A percentile compares a stretch with the other conserved stretches of the same genome.
These are phyloP conservation scores for Sitta carolinensis DNA, from an alignment of 2,797 vertebrate genomes.

Conservation along the genomic window DNA sequence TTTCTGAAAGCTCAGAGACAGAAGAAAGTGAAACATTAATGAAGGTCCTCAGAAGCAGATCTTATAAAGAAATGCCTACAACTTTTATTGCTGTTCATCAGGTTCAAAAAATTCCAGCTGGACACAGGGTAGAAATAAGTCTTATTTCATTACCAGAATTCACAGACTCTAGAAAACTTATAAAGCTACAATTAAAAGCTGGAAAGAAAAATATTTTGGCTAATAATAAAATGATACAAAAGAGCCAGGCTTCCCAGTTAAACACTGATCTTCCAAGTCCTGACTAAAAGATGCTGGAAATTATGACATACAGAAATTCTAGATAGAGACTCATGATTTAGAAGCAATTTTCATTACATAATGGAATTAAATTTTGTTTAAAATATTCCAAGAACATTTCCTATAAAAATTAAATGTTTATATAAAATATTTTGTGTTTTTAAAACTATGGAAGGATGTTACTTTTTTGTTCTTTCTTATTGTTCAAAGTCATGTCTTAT, in stretches of 20 bases:
- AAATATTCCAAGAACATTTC: background rate
- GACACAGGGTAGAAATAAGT: fast-evolving
- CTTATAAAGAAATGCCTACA: background rate
- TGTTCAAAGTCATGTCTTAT: background rate
- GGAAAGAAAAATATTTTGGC: background rate
- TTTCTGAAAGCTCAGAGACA: background rate
- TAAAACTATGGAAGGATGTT: background rate
- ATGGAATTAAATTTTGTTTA: background rate
- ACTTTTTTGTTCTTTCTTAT: background rate
- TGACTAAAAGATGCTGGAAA: background rate
- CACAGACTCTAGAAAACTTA: background rate
- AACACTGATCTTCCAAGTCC: background rate
- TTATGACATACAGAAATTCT: background rate
- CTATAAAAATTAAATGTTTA: background rate
- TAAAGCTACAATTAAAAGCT: background rate
- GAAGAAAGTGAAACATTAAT: background rate
- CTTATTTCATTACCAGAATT: background rate
- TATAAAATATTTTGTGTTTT: background rate
- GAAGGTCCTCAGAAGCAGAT: background rate
- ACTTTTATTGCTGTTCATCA: background rate
- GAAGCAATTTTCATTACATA: background rate
- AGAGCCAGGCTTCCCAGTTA: background rate
- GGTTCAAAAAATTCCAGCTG: background rate
- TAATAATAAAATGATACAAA: background rate
- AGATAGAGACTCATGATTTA: fast-evolving